Evolutionary conservation across 2,797 vertebrate genomes (phyloP).

Genomic region (Micromesistius poutassou): DNA sequence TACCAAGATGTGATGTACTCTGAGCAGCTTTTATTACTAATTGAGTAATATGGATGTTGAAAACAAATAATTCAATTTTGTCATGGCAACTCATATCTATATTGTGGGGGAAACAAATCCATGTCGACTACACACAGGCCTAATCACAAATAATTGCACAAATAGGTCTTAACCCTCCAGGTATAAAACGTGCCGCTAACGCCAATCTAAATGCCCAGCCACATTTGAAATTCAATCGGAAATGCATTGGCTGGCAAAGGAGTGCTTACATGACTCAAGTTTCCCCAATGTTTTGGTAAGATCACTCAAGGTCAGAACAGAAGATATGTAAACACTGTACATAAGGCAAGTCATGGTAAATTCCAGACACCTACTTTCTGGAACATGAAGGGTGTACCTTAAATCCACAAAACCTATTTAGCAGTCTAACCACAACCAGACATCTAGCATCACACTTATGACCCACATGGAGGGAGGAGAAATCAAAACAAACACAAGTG

Average conservation of each 20-base stretch:
- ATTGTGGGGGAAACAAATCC: background rate
- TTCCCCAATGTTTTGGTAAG: background rate
- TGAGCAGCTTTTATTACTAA: constrained; percentile 20
- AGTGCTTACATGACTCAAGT: constrained; percentile 8
- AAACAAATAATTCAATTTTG: constrained; percentile 1
- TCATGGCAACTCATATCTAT: constrained; percentile 3
- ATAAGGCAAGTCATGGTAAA: constrained; percentile 15
- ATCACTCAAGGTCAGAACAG: constrained; percentile 9
- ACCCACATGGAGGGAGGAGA: constrained; percentile 45
- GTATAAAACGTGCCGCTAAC: background rate
- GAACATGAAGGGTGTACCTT: background rate
- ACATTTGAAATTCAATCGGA: constrained; percentile 4
- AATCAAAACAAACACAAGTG: constrained; percentile 35
- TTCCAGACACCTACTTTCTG: background rate
- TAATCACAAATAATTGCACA: constrained; percentile 6
- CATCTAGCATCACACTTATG: constrained; percentile 34
- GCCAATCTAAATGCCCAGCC: constrained; percentile 4
- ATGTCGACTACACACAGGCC: constrained; percentile 9
- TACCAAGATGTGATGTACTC: constrained; percentile 9
- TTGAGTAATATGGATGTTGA: constrained; percentile 14
- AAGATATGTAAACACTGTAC: constrained; percentile 4
- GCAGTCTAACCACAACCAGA: constrained; percentile 30
- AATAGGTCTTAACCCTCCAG: constrained; percentile 2
- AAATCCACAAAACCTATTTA: constrained; percentile 15
- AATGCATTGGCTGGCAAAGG: background rate